Evolutionary conservation across 2,113 vertebrate species (phyloP).

Genomic region (Aythya baeri): DNA sequence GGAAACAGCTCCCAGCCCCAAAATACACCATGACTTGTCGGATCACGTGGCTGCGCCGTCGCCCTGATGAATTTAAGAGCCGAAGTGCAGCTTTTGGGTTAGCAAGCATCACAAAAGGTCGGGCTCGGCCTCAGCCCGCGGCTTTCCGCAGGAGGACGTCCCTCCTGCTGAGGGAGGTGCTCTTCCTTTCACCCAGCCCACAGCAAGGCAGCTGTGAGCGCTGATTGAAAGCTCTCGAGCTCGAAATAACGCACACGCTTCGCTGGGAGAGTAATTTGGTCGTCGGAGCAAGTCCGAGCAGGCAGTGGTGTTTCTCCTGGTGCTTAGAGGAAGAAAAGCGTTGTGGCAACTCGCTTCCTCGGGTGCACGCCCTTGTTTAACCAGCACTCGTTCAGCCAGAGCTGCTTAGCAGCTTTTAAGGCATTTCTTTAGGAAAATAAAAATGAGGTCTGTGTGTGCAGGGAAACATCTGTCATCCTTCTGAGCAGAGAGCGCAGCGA

Average conservation of each 20-base stretch:
- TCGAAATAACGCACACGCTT: not conserved
- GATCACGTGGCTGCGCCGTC: not conserved
- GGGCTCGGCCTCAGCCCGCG: not conserved
- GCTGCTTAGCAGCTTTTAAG: constrained; percentile 13
- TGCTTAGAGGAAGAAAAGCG: constrained; percentile 1
- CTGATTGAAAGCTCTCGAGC: not conserved
- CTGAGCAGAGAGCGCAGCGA: not conserved
- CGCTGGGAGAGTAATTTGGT: not conserved
- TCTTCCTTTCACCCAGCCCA: not conserved
- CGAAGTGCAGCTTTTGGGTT: not conserved
- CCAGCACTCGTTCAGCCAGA: not conserved
- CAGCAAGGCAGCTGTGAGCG: not conserved
- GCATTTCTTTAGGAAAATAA: not conserved
- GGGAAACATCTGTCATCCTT: constrained; percentile 46
- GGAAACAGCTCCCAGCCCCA: not conserved
- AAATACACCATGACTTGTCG: fast-evolving
- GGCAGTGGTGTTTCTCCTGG: not conserved
- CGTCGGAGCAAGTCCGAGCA: constrained; percentile 24
- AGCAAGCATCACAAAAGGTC: not conserved
- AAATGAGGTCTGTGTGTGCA: not conserved
- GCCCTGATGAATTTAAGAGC: not conserved
- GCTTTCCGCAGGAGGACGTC: not conserved
- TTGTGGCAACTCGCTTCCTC: constrained; percentile 6
- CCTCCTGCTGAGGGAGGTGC: not conserved
- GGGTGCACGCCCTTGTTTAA: not conserved